These are phyloP conservation scores for Alligator sinensis DNA, from an alignment of 2,113 vertebrate species.

Conservation along the genomic window DNA sequence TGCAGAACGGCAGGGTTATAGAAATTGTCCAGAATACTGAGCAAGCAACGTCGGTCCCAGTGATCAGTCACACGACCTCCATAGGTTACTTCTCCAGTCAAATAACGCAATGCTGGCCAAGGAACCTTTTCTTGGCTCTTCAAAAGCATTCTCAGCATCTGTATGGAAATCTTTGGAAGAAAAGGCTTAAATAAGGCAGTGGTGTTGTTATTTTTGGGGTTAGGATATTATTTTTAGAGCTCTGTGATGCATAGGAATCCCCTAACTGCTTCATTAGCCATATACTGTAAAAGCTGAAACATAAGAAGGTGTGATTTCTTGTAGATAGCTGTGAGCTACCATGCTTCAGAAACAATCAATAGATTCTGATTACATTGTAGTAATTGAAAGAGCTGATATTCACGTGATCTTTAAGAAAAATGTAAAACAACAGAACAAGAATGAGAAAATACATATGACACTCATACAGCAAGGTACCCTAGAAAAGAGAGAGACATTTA, in stretches of 20 bases:
- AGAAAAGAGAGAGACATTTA: too few relatives aligned
- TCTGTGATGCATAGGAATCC: neutral
- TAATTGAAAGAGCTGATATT: too few relatives aligned
- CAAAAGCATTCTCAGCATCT: slow-evolving; percentile 54
- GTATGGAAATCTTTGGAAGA: slow-evolving; percentile 63
- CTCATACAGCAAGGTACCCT: too few relatives aligned
- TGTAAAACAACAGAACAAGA: too few relatives aligned
- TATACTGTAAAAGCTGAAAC: neutral
- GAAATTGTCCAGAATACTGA: slow-evolving; percentile 66
- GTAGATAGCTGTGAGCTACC: neutral
- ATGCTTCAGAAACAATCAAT: too few relatives aligned
- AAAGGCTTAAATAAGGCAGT: neutral
- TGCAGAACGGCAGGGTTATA: slow-evolving; percentile 58
- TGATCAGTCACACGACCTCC: slow-evolving; percentile 69
- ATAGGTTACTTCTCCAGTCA: slow-evolving; percentile 72
- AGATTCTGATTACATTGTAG: too few relatives aligned
- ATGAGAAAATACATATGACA: too few relatives aligned
- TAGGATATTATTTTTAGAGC: neutral
- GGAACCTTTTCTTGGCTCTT: neutral
- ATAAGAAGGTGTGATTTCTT: neutral
- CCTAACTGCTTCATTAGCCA: neutral
- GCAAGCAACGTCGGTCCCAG: slow-evolving; percentile 74
- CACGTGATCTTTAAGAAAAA: too few relatives aligned
- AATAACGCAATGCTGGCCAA: slow-evolving; percentile 57
- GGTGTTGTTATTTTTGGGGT: neutral